phyloP scores from a whole-genome alignment of 2,888 invertebrate species.

The Drosophila setosimentum region DNA sequence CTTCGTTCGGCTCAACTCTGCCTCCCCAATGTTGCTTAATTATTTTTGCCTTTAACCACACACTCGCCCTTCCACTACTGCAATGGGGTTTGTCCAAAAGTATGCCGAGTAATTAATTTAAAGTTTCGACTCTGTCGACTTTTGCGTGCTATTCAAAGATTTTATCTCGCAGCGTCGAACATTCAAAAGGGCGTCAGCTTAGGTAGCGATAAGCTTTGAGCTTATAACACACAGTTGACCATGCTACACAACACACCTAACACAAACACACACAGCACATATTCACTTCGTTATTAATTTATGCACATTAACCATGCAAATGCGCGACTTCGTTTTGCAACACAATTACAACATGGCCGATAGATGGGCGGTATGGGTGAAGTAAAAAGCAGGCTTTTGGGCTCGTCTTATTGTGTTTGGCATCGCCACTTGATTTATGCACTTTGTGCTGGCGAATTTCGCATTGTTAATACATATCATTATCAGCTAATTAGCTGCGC shows the following conservation, averaged over 20 bases:
- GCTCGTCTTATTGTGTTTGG: constrained; percentile 44
- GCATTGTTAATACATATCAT: constrained; percentile 73
- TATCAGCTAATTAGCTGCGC: constrained; percentile 76
- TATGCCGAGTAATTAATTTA: constrained; percentile 68
- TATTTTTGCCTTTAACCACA: constrained; percentile 57
- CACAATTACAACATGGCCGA: constrained; percentile 39
- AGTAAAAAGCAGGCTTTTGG: constrained; percentile 16
- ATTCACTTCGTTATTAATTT: constrained; percentile 65
- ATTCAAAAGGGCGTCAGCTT: constrained; percentile 67
- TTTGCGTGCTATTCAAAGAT: constrained; percentile 55
- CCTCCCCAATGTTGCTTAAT: constrained; percentile 60
- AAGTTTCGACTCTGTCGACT: constrained; percentile 58
- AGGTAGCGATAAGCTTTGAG: constrained; percentile 66
- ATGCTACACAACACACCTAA: constrained; percentile 5
- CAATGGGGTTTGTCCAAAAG: constrained; percentile 19
- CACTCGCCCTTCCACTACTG: constrained; percentile 17
- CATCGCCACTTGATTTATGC: constrained; percentile 66
- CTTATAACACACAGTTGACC: constrained; percentile 42
- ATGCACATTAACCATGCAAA: constrained; percentile 75
- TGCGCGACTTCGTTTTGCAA: constrained; percentile 50
- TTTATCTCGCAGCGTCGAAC: constrained; percentile 59
- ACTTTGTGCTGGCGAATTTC: constrained; percentile 55
- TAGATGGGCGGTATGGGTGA: too few species aligned
- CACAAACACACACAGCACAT: constrained; percentile 7
- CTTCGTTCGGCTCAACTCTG: constrained; percentile 22